Conservation (phyloP, 2,888 invertebrate species). For the Tenthredo livida region DNA sequence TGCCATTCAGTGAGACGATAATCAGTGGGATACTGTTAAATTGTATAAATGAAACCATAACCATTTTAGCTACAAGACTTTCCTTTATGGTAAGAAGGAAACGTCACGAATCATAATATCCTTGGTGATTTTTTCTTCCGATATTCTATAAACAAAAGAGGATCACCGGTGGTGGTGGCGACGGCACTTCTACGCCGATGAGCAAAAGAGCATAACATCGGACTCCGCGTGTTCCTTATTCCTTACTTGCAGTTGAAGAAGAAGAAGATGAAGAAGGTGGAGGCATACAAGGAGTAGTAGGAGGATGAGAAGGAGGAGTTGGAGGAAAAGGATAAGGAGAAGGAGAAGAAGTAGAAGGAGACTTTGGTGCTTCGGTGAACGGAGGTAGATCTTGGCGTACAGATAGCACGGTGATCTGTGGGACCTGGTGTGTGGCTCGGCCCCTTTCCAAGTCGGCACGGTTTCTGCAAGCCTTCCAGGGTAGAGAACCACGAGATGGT, state of each 20-base stretch:
- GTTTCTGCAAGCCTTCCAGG: conserved; percentile 63
- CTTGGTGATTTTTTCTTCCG: not conserved
- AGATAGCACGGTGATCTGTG: conserved; percentile 78
- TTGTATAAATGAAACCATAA: not conserved
- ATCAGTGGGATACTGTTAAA: not conserved
- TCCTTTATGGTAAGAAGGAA: not conserved
- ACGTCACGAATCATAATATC: conserved; percentile 6
- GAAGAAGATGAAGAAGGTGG: conserved; percentile 55
- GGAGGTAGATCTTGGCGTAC: conserved; percentile 71
- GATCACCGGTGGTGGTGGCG: conserved; percentile 23
- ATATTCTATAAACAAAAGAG: conserved; percentile 40
- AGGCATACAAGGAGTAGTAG: conserved; percentile 57
- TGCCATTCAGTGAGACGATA: not conserved
- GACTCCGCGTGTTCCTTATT: conserved; percentile 52
- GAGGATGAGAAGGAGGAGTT: conserved; percentile 56
- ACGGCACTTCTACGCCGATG: conserved; percentile 26
- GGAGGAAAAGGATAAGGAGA: conserved; percentile 58
- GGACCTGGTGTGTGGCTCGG: conserved; percentile 77
- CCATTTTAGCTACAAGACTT: not conserved
- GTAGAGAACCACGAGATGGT: conserved; percentile 73
- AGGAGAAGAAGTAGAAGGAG: conserved; percentile 50
- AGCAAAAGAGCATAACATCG: conserved; percentile 42
- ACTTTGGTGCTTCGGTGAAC: conserved; percentile 64
- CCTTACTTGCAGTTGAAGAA: conserved; percentile 55
- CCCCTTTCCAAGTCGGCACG: conserved; percentile 74